A percentile compares a stretch with the other conserved stretches of the same genome.
These are phyloP conservation scores for Linyphia triangularis DNA, from an alignment of 2,888 invertebrate species.

Conservation along the genomic window DNA sequence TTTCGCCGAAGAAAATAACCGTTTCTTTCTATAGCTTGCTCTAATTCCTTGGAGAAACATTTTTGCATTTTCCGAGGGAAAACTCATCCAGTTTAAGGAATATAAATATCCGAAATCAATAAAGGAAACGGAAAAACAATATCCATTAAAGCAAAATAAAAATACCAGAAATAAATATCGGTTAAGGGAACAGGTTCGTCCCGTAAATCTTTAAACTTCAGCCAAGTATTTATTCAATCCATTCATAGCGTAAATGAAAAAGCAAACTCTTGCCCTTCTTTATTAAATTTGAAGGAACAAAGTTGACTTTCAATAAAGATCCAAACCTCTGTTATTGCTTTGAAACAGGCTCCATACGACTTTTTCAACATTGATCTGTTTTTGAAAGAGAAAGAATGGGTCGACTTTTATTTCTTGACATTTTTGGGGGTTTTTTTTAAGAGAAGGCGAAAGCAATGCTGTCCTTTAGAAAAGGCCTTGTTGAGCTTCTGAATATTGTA, in stretches of 20 bases:
- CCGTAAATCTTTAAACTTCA: constrained; percentile 71
- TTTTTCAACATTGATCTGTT: constrained; percentile 67
- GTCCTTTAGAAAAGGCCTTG: neutral
- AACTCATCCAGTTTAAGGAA: constrained; percentile 27
- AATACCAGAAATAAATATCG: constrained; percentile 70
- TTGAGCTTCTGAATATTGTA: constrained; percentile 40
- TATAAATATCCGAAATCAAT: constrained; percentile 72
- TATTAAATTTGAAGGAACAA: constrained; percentile 72
- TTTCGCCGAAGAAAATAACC: neutral
- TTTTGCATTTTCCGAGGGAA: constrained; percentile 42
- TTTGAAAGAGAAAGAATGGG: constrained; percentile 55
- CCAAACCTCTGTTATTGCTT: constrained; percentile 71
- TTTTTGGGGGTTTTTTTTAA: neutral
- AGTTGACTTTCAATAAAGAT: constrained; percentile 75
- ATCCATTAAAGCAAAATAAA: constrained; percentile 74
- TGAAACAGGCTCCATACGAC: constrained; percentile 55
- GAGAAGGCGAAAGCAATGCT: too few relatives aligned
- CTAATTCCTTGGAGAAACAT: constrained; percentile 30
- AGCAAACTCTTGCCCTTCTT: constrained; percentile 67
- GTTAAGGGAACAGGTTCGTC: constrained; percentile 37
- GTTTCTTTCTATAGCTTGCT: constrained; percentile 4
- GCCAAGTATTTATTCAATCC: constrained; percentile 73
- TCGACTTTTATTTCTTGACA: constrained; percentile 6
- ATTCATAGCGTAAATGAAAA: constrained; percentile 74
- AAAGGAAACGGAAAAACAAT: constrained; percentile 43